phyloP scores from a whole-genome alignment of 1,140 invertebrate genomes.

The Phthorimaea operculella region DNA sequence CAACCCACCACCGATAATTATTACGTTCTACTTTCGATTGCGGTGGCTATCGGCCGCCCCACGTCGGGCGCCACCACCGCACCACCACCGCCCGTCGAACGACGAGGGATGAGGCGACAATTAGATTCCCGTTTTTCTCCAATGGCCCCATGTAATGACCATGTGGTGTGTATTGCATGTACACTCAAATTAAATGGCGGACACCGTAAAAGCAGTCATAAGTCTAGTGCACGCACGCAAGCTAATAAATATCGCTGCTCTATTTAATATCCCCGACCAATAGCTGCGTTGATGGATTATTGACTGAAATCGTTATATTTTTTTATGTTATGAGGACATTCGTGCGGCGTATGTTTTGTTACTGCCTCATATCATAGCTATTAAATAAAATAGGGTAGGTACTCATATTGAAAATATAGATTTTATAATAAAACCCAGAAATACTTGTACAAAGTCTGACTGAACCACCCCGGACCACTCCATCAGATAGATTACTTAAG shows the following conservation, averaged over 20 bases:
- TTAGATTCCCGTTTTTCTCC: constrained; percentile 53
- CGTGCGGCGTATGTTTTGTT: no score
- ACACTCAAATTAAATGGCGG: constrained; percentile 53
- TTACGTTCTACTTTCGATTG: constrained; percentile 57
- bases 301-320: constrained; percentile 27
- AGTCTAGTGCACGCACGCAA: constrained; percentile 45
- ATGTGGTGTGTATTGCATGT: constrained; percentile 47
- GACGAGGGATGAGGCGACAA: constrained; percentile 56
- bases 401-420: no score
- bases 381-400: no score
- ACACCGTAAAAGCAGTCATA: constrained; percentile 49
- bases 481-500: constrained; percentile 23
- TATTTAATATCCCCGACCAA: constrained; percentile 32
- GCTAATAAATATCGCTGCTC: constrained; percentile 34
- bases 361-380: no score
- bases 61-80: constrained; percentile 14
- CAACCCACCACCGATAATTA: constrained; percentile 61
- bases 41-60: constrained; percentile 44
- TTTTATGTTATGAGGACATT: constrained; percentile 9
- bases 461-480: not conserved
- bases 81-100: constrained; percentile 13
- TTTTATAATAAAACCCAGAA: no score
- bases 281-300: constrained; percentile 24
- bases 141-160: constrained; percentile 41
- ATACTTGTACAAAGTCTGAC: not conserved